Conservation (phyloP, 1,140 invertebrate species). For the Solenopsis invicta region DNA sequence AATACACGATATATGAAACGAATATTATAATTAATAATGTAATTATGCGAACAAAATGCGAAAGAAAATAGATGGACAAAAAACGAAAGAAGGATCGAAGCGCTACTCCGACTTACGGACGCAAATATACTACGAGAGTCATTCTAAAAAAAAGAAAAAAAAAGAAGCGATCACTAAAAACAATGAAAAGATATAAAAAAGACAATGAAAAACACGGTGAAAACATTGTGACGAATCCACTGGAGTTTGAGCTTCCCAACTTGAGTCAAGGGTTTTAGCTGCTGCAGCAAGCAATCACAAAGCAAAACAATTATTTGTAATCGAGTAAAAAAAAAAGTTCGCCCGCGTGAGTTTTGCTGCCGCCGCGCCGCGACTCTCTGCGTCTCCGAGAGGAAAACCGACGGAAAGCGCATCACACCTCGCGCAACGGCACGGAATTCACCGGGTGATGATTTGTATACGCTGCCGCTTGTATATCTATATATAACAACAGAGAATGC, state of each 20-base stretch:
- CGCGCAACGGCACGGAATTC: constrained; percentile 29
- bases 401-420: neutral
- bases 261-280: constrained; percentile 87
- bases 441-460: constrained; percentile 62
- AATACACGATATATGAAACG: constrained; percentile 62
- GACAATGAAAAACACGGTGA: constrained; percentile 57
- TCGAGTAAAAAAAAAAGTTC: constrained; percentile 63
- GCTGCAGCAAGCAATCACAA: constrained; percentile 78
- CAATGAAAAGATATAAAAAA: too few species aligned
- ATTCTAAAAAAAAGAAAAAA: constrained; percentile 56
- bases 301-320: constrained; percentile 72
- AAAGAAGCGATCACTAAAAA: constrained; percentile 20
- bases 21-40: constrained; percentile 66
- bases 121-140: constrained; percentile 48
- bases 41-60: constrained; percentile 45
- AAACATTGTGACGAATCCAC: constrained; percentile 75
- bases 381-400: neutral
- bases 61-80: constrained; percentile 47
- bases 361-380: neutral
- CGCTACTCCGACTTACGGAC: constrained; percentile 26
- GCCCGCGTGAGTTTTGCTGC: constrained; percentile 43
- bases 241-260: constrained; percentile 84
- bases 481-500: constrained; percentile 69
- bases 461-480: constrained; percentile 73
- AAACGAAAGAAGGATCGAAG: constrained; percentile 34